Base-by-base conservation (phyloP, 2,797 vertebrate genomes). In the Gobionotothen gibberifrons region DNA sequence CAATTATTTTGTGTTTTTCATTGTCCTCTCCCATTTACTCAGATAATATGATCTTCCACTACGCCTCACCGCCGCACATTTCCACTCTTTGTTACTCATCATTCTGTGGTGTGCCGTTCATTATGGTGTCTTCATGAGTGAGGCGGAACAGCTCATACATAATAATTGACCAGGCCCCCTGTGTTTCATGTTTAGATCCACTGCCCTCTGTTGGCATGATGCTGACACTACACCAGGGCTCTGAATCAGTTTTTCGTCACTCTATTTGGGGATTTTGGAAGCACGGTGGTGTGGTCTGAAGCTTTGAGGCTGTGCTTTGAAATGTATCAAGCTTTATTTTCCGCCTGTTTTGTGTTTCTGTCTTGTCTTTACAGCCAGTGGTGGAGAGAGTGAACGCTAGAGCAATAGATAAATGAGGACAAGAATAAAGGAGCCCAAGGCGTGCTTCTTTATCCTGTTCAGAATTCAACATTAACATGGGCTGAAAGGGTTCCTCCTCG, bases 401-500 rank as follows among this genome's bases (percentile, higher is more conserved):
- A 80, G 81, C 71, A 39, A 75, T 70, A 69, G 66, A 91, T 78
- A 86, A 90, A 90, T 56, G 82, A 88, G 89, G 86, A 89, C 85
- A 81, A 75, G 81, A 62, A 81, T 76, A 80, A 52, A 68, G 69
- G 29, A 64, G 69, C 92, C 84, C 61, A 9, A 19, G 87, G 86
- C 76, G 5, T 15, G 53, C 77, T 90, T 83, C 82, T 90, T 90
- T 87, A 80, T 90, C 76, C 73, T 81, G 81, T 65, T 85, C 79
- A 77, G 75, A 72, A 88, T 79, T 81, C 85, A 82, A 90, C 86
- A 86, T 91, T 93, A 93, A 93, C 85, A 81, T 51, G 78, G 82
- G 72, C 87, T 93, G 89, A 94, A 94, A 93, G 88, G 87, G 88
- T 91, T 89, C 78, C 73, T 92, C 67, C 86, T 87, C 36, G 54